Evolutionary conservation across 2,888 invertebrate genomes (phyloP), one percentile per base, ranked within the genome.

Genomic region (Neoascia interrupta): DNA sequence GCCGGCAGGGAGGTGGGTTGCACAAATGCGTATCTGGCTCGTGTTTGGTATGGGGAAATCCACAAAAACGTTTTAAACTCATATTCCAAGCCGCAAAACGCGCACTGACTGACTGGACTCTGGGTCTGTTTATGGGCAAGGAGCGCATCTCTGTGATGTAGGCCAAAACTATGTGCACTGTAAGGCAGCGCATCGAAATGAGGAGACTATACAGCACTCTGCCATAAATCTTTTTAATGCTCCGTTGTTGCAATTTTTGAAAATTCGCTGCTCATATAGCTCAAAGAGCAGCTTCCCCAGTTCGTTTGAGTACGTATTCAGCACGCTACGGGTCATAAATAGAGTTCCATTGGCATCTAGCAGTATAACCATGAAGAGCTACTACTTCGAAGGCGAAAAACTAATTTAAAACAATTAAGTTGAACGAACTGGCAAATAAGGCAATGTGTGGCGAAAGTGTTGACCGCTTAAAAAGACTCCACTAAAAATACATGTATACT

Each of bases 401-500:
- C 66, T 68, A 79, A 73, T 79, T 79, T 79, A 73, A 79, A 79
- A 79, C 68, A 79, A 79, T 79, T 79, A 73, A 73, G 79, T 61
- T 79, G 60, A 79, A 79, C 72, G 73, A 68, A 68, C 66, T 79
- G 43, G 43, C 66, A 54, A 68, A 69, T 75, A 60, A 26, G 21
- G n/a, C n/a, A n/a, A n/a, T n/a, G n/a, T n/a, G n/a, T n/a, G n/a
- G n/a, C n/a, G n/a, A n/a, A n/a, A n/a, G n/a, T n/a, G n/a, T n/a
- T n/a, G n/a, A n/a, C n/a, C n/a, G n/a, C n/a, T n/a, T n/a, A n/a
- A n/a, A n/a, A n/a, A n/a, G n/a, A n/a, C n/a, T n/a, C n/a, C n/a
- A n/a, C n/a, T n/a, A n/a, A n/a, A n/a, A n/a, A n/a, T n/a, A n/a
- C n/a, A n/a, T n/a, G n/a, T n/a, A n/a, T n/a, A n/a, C n/a, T n/a